Evolutionary conservation across 2,888 invertebrate genomes (phyloP), one percentile per base, ranked within the genome.

Genomic region (Eupithecia subfuscata): DNA sequence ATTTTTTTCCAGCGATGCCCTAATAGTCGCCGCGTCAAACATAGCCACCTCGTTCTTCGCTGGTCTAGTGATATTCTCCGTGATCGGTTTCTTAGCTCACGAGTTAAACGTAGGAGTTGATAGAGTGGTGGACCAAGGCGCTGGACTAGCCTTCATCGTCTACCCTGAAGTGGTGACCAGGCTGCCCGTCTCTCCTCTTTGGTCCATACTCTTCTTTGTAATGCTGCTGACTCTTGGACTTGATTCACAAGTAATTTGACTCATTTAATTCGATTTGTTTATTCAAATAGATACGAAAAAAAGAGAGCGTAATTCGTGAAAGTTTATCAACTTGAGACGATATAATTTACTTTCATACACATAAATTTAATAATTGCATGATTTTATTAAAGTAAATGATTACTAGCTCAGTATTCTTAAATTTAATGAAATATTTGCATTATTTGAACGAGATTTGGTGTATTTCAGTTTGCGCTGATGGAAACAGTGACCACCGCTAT

Each of bases 71-170:
- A 97, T 97, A 84, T 97, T 98, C 88, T 97, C 97, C 0, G 97
- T 97, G 37, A 97, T 98, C 83, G 98, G 97, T 7, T 97, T 97
- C 90, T 93, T 98, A 85, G 97, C 97, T 0, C 96, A 97, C 82
- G 97, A 97, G 85, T 92, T 97, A 69, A 94, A 96, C 68, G 97
- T 97, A 6, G 86, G 84, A 9, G 97, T 97, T 2, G 96, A 96
- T 69, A 95, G 96, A 65, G 97, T 97, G 72, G 97, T 97, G n/a
- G 97, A 94, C 83, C 96, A 97, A 86, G 97, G 97, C 1, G 96
- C 97, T 25, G 97, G 97, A 9, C 90, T 98, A 79, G 97, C 97
- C 0, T 98, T 98, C 85, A 97, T 98, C 77, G 97, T 97, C n/a
- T 97, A 98, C 87, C 97, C 98, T 0, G 98, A 98, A 91, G 96